These are phyloP conservation scores for Acrocephalus arundinaceus DNA, from an alignment of 2,113 vertebrate species.

Conservation along the genomic window DNA sequence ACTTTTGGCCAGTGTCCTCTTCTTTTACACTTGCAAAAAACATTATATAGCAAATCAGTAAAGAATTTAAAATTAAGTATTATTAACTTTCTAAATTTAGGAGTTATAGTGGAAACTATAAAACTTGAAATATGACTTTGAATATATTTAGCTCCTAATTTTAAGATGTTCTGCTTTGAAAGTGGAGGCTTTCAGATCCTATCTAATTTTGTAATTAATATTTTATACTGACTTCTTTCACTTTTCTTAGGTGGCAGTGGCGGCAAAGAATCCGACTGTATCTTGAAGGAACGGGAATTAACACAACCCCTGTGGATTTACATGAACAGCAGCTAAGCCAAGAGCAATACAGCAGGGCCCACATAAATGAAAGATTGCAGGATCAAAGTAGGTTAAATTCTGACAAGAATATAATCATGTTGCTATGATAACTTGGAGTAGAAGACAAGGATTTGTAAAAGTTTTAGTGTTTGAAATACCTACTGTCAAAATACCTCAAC, in stretches of 20 bases:
- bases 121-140: background rate
- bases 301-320: slow-evolving; percentile 88
- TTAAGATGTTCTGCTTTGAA: background rate
- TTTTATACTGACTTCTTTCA: background rate
- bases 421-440: background rate
- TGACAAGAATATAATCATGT: background rate
- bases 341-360: slow-evolving; percentile 90
- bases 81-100: background rate
- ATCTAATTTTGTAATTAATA: background rate
- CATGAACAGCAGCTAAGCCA: slow-evolving; percentile 95
- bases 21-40: background rate
- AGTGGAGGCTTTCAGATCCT: background rate
- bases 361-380: slow-evolving; percentile 77
- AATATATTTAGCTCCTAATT: background rate
- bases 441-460: background rate
- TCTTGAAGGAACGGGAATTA: slow-evolving; percentile 94
- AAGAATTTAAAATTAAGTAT: background rate
- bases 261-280: slow-evolving; percentile 90
- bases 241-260: slow-evolving; percentile 88
- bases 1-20: background rate
- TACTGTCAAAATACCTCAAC: background rate
- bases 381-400: slow-evolving; percentile 75
- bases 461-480: background rate
- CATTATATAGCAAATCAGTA: background rate
- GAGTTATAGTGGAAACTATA: background rate